Conservation (phyloP, 2,797 vertebrate species). For the Simalia tracyae region DNA sequence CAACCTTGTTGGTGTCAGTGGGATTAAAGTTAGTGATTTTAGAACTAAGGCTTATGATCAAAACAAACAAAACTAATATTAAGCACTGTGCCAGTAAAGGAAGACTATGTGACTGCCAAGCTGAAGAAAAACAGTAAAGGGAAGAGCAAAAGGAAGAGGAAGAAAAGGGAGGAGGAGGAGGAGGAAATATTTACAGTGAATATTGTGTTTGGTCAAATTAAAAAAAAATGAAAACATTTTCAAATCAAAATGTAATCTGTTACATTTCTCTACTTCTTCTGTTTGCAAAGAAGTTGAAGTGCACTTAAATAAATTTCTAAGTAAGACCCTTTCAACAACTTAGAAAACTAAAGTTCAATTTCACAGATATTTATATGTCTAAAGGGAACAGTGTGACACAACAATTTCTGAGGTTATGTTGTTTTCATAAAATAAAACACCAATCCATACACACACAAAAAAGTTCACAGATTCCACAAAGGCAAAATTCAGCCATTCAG, state of each 20-base stretch:
- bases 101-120: slow-evolving; percentile 15
- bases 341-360: slow-evolving; percentile 7
- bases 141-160: background rate
- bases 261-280: background rate
- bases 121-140: slow-evolving; percentile 16
- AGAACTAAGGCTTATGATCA: background rate
- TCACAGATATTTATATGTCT: background rate
- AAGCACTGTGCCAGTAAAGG: background rate
- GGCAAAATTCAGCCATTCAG: background rate
- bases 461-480: background rate
- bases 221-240: background rate
- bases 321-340: slow-evolving; percentile 20
- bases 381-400: background rate
- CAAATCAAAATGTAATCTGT: slow-evolving; percentile 21
- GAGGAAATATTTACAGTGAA: background rate
- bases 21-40: background rate
- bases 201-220: background rate
- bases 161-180: background rate
- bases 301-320: slow-evolving; percentile 5
- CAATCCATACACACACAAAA: background rate
- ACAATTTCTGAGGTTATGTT: background rate
- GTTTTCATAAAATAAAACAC: background rate
- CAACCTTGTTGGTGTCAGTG: background rate
- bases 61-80: background rate
- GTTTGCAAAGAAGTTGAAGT: background rate